Evolutionary conservation across 2,113 vertebrate species (phyloP).

Genomic region (Gymnarchus niloticus): DNA sequence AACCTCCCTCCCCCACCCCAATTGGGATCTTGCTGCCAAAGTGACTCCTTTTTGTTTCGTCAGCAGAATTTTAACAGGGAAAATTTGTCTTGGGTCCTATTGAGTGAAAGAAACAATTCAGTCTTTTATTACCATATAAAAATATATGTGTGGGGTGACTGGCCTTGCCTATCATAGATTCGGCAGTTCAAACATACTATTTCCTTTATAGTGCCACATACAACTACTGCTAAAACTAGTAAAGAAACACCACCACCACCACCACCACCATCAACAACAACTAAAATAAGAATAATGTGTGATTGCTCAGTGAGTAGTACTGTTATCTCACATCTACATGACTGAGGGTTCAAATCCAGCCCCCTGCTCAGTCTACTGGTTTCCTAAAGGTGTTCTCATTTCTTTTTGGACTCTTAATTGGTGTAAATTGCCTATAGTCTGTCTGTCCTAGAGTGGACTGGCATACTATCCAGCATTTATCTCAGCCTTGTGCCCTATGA

Average conservation of each 20-base stretch:
- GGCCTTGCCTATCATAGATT: background rate
- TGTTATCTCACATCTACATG: no score
- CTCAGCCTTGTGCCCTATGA: no score
- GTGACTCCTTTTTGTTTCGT: background rate
- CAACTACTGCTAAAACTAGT: background rate
- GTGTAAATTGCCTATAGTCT: background rate
- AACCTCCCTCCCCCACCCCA: background rate
- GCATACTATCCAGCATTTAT: no score
- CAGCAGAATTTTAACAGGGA: constrained; percentile 7
- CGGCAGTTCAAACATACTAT: no score
- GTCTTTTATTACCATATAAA: background rate
- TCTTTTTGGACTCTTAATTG: no score
- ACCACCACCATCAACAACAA: no score
- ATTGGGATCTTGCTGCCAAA: background rate
- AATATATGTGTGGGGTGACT: background rate
- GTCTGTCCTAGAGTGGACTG: background rate
- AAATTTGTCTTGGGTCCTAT: background rate
- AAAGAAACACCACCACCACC: no score
- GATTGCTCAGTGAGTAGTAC: no score
- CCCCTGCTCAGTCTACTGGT: no score
- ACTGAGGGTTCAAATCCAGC: no score
- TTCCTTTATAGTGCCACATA: background rate
- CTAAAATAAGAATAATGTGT: no score
- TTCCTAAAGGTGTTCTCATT: no score
- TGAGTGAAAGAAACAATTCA: background rate